Evolutionary conservation across 2,797 vertebrate genomes (phyloP).

Genomic region (Falco biarmicus): DNA sequence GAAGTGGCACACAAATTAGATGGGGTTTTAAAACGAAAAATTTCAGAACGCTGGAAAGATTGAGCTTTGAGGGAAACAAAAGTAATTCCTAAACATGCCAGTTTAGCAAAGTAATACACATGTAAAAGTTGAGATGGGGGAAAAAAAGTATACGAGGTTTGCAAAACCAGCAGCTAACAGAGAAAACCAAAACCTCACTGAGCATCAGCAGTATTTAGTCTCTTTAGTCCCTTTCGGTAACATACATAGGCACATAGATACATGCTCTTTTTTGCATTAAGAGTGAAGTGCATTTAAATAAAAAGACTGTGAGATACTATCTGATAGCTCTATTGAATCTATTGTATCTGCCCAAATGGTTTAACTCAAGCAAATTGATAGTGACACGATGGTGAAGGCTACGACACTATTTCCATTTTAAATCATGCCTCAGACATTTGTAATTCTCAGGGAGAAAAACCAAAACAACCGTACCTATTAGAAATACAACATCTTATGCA

Average conservation of each 20-base stretch:
- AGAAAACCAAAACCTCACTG: neutral
- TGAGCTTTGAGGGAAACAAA: neutral
- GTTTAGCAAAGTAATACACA: neutral
- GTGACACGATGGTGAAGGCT: neutral
- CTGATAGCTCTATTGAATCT: neutral
- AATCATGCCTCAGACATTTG: neutral
- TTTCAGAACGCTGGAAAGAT: neutral
- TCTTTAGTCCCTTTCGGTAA: neutral
- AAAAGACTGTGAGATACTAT: neutral
- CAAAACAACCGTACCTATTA: neutral
- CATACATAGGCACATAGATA: neutral
- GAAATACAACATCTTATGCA: neutral
- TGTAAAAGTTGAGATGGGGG: neutral
- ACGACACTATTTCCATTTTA: neutral
- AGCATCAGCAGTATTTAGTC: neutral
- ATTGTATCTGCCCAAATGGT: neutral
- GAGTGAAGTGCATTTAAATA: neutral
- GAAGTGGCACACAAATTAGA: neutral
- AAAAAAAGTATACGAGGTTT: neutral
- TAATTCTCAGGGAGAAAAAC: neutral
- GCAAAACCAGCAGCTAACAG: neutral
- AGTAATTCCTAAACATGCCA: accelerated
- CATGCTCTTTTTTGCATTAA: neutral
- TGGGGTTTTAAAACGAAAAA: neutral
- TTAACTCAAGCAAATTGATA: constrained; percentile 14